A percentile compares a stretch with the other conserved stretches of the same genome.
These are phyloP conservation scores for Cardiocondyla obscurior DNA, from an alignment of 1,140 invertebrate genomes.

Conservation along the genomic window DNA sequence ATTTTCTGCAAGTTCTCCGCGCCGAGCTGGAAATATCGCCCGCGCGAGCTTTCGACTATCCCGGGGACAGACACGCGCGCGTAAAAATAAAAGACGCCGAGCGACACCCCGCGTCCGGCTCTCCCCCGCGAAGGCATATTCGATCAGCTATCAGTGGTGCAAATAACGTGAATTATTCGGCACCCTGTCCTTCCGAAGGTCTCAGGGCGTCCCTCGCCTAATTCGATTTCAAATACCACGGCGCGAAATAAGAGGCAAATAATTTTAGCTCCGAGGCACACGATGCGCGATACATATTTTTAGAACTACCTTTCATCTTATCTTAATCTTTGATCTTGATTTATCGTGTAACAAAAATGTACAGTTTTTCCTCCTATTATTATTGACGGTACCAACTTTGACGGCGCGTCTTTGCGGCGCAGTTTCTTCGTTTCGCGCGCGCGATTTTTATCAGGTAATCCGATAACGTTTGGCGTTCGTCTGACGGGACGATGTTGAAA, in stretches of 20 bases:
- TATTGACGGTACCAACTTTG: background rate
- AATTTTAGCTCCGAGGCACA: background rate
- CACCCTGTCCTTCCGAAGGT: background rate
- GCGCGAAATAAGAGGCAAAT: background rate
- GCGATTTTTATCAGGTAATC: background rate
- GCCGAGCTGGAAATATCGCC: conserved; percentile 21
- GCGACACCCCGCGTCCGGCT: no score
- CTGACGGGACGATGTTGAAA: conserved; percentile 37
- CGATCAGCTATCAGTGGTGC: conserved; percentile 18
- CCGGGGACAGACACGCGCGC: conserved; percentile 1
- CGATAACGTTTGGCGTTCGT: conserved; percentile 38
- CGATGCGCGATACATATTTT: background rate
- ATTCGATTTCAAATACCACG: conserved; percentile 3
- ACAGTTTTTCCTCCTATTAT: background rate
- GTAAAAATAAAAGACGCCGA: conserved; percentile 38
- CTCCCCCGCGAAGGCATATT: no score
- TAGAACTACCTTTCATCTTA: background rate
- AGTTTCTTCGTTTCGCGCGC: background rate
- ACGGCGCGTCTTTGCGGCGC: background rate
- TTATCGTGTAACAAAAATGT: background rate
- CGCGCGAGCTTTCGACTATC: background rate
- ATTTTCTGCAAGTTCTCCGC: conserved; percentile 46
- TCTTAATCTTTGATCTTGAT: background rate
- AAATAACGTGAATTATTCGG: conserved; percentile 35
- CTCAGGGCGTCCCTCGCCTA: background rate